Conservation (phyloP, 1,140 invertebrate genomes). For the Chionoecetes opilio region DNA sequence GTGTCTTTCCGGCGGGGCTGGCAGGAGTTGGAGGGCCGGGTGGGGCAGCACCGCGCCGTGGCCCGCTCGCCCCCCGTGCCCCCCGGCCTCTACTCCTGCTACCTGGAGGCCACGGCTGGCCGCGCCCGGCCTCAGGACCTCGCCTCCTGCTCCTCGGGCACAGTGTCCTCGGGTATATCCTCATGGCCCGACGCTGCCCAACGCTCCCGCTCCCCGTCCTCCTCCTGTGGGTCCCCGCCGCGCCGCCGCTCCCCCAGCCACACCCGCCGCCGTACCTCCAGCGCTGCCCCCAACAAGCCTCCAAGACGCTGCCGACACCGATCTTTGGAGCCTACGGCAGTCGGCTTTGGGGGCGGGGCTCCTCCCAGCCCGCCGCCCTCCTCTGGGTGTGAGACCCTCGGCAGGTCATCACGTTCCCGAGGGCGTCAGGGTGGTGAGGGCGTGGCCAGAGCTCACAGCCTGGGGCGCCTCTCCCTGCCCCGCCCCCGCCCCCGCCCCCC, state of each 20-base stretch:
- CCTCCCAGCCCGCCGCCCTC: not conserved
- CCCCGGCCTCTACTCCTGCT: slow-evolving; percentile 78
- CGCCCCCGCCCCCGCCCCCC: slow-evolving; percentile 50
- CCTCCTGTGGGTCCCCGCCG: slow-evolving; percentile 72
- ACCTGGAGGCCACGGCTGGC: slow-evolving; percentile 78
- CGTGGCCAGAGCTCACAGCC: slow-evolving; percentile 75
- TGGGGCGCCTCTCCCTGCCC: slow-evolving; percentile 71
- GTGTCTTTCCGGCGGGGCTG: slow-evolving; percentile 78
- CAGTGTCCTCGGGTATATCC: slow-evolving; percentile 76
- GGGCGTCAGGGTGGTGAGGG: slow-evolving; percentile 43
- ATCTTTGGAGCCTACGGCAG: slow-evolving; percentile 34
- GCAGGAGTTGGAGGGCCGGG: slow-evolving; percentile 71
- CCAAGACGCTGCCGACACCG: slow-evolving; percentile 53
- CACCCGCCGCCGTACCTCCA: not conserved
- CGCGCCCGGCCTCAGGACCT: slow-evolving; percentile 70
- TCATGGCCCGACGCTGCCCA: slow-evolving; percentile 69
- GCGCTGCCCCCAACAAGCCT: slow-evolving; percentile 43
- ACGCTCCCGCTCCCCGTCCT: slow-evolving; percentile 78
- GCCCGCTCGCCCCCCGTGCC: slow-evolving; percentile 67
- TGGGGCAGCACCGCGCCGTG: not conserved
- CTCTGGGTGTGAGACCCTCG: not conserved
- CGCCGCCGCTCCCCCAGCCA: slow-evolving; percentile 37
- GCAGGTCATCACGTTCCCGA: slow-evolving; percentile 40
- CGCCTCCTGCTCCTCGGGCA: slow-evolving; percentile 79
- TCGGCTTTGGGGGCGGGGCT: not conserved